These are phyloP conservation scores for Dromiciops gliroides DNA, from an alignment of 2,113 vertebrate genomes.

Conservation along the genomic window DNA sequence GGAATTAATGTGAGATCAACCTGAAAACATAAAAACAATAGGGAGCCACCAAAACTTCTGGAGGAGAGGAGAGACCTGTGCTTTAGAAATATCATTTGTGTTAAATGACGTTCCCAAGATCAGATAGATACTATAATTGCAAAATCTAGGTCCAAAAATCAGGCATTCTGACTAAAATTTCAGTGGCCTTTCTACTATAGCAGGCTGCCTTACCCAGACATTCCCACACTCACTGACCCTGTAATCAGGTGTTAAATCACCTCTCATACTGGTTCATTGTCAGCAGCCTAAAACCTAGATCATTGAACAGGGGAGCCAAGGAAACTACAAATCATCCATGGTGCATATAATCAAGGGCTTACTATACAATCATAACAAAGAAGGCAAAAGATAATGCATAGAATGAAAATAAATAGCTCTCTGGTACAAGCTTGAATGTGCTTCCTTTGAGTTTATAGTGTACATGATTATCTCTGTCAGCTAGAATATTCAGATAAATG, in stretches of 20 bases:
- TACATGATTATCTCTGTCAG: slow-evolving; percentile 70
- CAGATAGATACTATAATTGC: background rate
- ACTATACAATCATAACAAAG: slow-evolving; percentile 58
- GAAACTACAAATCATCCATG: background rate
- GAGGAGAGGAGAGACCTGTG: background rate
- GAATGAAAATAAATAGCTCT: slow-evolving; percentile 56
- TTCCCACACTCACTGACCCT: background rate
- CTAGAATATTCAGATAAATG: slow-evolving; percentile 77
- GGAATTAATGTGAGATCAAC: background rate
- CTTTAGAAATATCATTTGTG: background rate
- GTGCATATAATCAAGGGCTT: slow-evolving; percentile 30
- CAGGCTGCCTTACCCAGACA: background rate
- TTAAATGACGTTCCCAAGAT: background rate
- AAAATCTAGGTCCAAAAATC: background rate
- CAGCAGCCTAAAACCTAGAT: background rate
- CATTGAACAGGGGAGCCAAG: background rate
- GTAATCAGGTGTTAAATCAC: background rate
- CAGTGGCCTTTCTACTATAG: background rate
- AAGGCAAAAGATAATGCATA: slow-evolving; percentile 43
- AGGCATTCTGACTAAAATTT: background rate
- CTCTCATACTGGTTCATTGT: background rate
- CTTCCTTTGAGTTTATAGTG: slow-evolving; percentile 65
- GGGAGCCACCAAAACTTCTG: background rate
- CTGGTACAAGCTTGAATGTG: slow-evolving; percentile 61
- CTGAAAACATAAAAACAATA: background rate